phyloP scores from a whole-genome alignment of 2,797 vertebrate genomes.

The Poeciliopsis infans region DNA sequence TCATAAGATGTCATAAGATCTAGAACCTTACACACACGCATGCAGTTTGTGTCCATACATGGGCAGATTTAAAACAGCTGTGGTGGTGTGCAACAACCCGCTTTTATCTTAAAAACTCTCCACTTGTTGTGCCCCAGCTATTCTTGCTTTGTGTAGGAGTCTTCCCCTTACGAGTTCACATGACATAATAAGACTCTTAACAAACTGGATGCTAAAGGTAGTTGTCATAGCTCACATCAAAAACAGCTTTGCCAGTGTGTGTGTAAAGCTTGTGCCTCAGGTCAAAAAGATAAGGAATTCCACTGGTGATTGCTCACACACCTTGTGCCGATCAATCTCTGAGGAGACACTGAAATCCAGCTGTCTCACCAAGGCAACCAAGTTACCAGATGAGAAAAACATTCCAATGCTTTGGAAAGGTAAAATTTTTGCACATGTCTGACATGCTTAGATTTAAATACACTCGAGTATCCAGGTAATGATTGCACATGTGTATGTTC shows the following conservation, averaged over 20 bases:
- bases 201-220: slow-evolving; percentile 3
- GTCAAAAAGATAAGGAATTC: slow-evolving; percentile 49
- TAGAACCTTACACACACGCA: slow-evolving; percentile 26
- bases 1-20: slow-evolving; percentile 68
- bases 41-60: slow-evolving; percentile 74
- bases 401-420: slow-evolving; percentile 57
- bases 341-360: slow-evolving; percentile 50
- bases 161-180: slow-evolving; percentile 18
- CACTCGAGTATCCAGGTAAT: not conserved
- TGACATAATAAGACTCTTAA: slow-evolving; percentile 39
- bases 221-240: slow-evolving; percentile 20
- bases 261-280: slow-evolving; percentile 35
- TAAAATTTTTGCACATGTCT: slow-evolving; percentile 49
- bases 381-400: slow-evolving; percentile 59
- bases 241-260: slow-evolving; percentile 4
- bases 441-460: slow-evolving; percentile 32
- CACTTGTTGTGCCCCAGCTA: slow-evolving; percentile 12
- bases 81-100: slow-evolving; percentile 56
- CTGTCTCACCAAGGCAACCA: slow-evolving; percentile 53
- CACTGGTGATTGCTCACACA: slow-evolving; percentile 42
- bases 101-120: slow-evolving; percentile 34
- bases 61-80: slow-evolving; percentile 68
- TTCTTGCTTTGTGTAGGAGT: slow-evolving; percentile 30
- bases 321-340: slow-evolving; percentile 64
- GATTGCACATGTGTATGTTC: not conserved